Base-by-base conservation (phyloP, 2,888 invertebrate genomes). In the Macaria notata region DNA sequence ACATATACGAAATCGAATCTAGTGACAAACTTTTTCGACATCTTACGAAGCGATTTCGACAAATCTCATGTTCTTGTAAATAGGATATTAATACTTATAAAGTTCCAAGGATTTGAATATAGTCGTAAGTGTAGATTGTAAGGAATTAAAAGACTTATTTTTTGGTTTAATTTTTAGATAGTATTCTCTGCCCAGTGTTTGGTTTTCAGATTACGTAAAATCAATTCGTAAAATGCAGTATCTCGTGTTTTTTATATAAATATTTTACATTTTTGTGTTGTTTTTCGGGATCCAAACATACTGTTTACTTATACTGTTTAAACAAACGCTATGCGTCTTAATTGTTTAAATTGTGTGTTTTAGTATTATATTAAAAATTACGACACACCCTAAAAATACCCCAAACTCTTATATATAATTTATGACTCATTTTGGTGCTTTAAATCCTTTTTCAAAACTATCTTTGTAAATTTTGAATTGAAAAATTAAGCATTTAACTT, bases 101-200 rank as follows among this genome's bases (percentile, higher is more conserved):
- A 76, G 77, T 82, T 86, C 79, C 82, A 79, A 76, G 83, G 86
- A 88, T 82, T 86, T 84, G 81, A 82, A 41, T 75, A 60, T 82
- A 78, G 71, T 64, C 59, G 44, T 71, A 81, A 79, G 68, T 63
- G 70, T 81, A 78, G 75, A 61, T 62, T 68, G 39, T 81, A 83
- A 81, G 73, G 66, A 68, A 78, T 74, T 77, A 76, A 81, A 90
- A 89, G 88, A 89, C 89, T 89, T 88, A 86, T 85, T 84, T 75
- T 72, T 76, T 75, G 73, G 65, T 69, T 44, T 69, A 69, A 68
- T 64, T 57, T 68, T 69, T 71, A 71, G 69, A 58, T 68, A 73
- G 75, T 76, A 71, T 64, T 68, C 62, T 74, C 67, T 71, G 65
- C 72, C 65, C 71, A 73, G 73, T 75, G 71, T 66, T 67, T 54